These are phyloP conservation scores for Pterophyllum scalare DNA, from an alignment of 2,113 vertebrate species.

Conservation along the genomic window DNA sequence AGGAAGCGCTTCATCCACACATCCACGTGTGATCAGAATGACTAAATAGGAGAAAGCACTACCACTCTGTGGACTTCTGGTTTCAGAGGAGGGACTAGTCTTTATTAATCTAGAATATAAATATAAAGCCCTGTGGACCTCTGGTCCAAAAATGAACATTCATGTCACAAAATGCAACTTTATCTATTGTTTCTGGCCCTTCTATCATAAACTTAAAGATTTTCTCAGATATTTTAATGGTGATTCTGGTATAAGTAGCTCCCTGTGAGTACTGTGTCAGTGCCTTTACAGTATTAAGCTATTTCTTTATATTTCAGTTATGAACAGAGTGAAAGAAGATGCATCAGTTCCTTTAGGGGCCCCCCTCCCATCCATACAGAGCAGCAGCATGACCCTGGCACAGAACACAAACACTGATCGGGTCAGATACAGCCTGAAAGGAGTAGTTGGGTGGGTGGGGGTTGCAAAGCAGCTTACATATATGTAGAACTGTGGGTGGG, in stretches of 20 bases:
- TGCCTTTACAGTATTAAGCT: not conserved
- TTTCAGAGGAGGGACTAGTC: not conserved
- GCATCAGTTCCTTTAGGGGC: no score
- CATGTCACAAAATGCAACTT: no score
- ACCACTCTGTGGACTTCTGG: not conserved
- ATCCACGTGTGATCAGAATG: not conserved
- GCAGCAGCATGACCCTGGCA: not conserved
- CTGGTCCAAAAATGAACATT: no score
- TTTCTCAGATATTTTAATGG: no score
- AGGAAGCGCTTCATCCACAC: not conserved
- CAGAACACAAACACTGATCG: not conserved
- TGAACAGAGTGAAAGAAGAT: not conserved
- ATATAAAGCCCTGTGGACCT: no score
- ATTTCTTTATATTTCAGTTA: not conserved
- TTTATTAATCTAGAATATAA: no score
- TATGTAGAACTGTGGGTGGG: not conserved
- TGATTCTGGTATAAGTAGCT: no score
- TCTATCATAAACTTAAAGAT: no score
- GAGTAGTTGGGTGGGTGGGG: not conserved
- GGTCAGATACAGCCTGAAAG: not conserved
- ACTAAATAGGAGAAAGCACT: not conserved
- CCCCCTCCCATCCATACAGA: no score
- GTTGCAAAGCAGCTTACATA: not conserved
- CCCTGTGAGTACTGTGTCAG: no score
- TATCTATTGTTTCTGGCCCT: no score